Base-by-base conservation (phyloP, 1,140 invertebrate genomes). In the Zophobas morio region DNA sequence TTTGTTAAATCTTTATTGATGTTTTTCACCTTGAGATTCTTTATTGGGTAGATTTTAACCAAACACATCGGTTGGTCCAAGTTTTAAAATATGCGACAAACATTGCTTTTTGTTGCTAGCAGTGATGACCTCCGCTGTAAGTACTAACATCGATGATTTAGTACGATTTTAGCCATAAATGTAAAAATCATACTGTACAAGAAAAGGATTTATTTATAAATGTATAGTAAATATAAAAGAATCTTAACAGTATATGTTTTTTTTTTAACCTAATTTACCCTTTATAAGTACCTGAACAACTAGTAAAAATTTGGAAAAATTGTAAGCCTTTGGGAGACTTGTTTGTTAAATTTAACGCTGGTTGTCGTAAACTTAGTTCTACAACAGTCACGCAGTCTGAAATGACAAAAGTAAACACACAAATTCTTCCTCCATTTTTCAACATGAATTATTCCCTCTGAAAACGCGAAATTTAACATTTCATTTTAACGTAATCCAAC, bases 131-230 rank as follows among this genome's bases (percentile, higher is more conserved):
- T 20, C 49, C 20, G 3, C 49, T 2, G 3, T 51, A 8, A 46
- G 42, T 46, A 46, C 42, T 46, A 51, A 57, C 54, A 57, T 57
- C 54, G 54, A 57, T 57, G 32, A 57, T 57, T 46, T 46, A 46
- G 6, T 46, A 46, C 6, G 6, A 37, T 42, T 66, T 66, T 66
- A 66, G 60, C 60, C 37, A 33, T 46, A 39, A 66, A 66, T 66
- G 60, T 63, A 40, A 40, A 51, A 51, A 63, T 57, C 37, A 63
- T 63, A 63, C 42, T 63, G 57, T 66, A 66, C 20, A 33, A 57
- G 2, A 57, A 57, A 57, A 5, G 34, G 42, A 66, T 42, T 42
- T 66, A 66, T 63, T 63, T 63, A 66, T 66, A 37, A 66, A 66
- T 66, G 60, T 66, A 51, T 51, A 51, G 49, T 51, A n/a, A 51